Conservation (phyloP, 2,113 vertebrate genomes). For the Crocuta crocuta region DNA sequence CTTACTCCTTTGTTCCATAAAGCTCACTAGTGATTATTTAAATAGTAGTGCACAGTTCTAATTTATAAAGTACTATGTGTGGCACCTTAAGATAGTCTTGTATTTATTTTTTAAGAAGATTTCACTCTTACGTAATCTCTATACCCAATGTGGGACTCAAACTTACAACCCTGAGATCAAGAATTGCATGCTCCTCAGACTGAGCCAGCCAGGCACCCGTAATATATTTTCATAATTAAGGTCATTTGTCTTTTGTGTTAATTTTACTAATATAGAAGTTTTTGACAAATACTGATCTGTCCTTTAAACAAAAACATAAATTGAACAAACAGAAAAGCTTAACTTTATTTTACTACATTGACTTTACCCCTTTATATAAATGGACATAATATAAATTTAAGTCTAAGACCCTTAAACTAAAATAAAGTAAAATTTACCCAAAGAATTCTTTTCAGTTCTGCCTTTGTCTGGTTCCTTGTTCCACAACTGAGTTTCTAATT, state of each 20-base stretch:
- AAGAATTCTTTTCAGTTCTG: neutral
- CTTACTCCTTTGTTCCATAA: neutral
- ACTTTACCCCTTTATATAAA: neutral
- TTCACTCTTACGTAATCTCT: neutral
- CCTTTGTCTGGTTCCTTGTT: neutral
- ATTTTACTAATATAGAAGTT: slow-evolving; percentile 22
- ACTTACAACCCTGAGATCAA: neutral
- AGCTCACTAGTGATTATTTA: slow-evolving; percentile 8
- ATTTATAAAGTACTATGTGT: neutral
- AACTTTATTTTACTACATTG: neutral
- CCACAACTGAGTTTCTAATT: neutral
- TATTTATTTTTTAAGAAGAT: neutral
- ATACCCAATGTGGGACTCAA: neutral
- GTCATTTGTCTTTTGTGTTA: neutral
- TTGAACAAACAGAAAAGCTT: neutral
- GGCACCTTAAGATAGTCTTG: neutral
- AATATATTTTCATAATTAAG: slow-evolving; percentile 21
- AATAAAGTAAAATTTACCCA: slow-evolving; percentile 18
- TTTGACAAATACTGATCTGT: neutral
- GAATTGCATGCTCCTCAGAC: neutral
- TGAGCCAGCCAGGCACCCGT: neutral
- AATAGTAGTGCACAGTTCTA: neutral
- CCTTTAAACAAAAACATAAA: slow-evolving; percentile 22
- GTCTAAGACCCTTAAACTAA: neutral
- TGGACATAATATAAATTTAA: neutral